Conservation (phyloP, 2,797 vertebrate species). For the Eptatretus atami region DNA sequence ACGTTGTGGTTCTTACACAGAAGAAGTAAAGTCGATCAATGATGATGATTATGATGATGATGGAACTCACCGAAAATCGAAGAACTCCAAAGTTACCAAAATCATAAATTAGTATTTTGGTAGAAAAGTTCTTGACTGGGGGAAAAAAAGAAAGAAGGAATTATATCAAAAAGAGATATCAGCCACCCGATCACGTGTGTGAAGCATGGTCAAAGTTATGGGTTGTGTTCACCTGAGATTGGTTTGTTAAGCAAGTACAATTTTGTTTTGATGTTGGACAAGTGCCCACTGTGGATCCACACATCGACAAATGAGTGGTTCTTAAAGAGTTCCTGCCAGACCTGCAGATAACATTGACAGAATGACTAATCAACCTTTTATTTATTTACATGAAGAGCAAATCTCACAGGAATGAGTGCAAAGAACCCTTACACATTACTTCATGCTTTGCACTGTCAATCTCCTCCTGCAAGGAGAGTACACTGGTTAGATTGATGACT, state of each 20-base stretch:
- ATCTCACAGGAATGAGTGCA: too few species aligned
- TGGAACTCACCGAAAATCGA: constrained; percentile 43
- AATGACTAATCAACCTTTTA: not conserved
- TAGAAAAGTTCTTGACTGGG: constrained; percentile 77
- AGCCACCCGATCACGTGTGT: not conserved
- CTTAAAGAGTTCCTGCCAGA: constrained; percentile 52
- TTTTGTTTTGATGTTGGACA: constrained; percentile 65
- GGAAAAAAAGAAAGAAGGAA: constrained; percentile 10
- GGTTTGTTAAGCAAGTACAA: constrained; percentile 62
- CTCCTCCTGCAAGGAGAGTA: constrained; percentile 37
- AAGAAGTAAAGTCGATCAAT: too few species aligned
- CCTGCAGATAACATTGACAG: constrained; percentile 18
- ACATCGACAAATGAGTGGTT: constrained; percentile 64
- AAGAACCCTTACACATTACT: constrained; percentile 13
- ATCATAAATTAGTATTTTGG: constrained; percentile 72
- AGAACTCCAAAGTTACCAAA: constrained; percentile 84
- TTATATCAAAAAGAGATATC: not conserved
- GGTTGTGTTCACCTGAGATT: constrained; percentile 33
- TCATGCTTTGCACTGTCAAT: constrained; percentile 29
- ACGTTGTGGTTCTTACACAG: too few species aligned
- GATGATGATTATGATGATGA: too few species aligned
- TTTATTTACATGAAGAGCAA: not conserved
- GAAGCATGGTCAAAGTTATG: not conserved
- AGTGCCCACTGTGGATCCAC: constrained; percentile 65
- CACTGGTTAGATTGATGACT: constrained; percentile 40